phyloP scores from a whole-genome alignment of 2,888 invertebrate genomes.

The Philaethria dido region DNA sequence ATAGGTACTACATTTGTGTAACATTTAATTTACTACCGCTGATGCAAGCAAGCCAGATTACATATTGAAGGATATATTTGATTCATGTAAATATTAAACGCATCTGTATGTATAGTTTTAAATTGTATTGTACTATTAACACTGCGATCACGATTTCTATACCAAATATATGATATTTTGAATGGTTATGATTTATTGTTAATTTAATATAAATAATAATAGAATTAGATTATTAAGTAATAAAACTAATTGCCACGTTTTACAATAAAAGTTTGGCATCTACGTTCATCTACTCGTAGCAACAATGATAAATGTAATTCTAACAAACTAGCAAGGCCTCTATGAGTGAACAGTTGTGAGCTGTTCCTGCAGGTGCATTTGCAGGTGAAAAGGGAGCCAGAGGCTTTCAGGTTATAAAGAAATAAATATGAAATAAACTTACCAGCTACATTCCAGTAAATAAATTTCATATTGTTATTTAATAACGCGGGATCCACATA shows the following conservation, averaged over 20 bases:
- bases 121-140: neutral
- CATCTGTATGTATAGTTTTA: neutral
- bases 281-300: neutral
- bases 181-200: too few relatives aligned
- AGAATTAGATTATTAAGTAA: too few relatives aligned
- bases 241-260: neutral
- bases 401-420: too few relatives aligned
- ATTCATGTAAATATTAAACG: neutral
- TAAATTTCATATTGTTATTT: neutral
- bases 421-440: too few relatives aligned
- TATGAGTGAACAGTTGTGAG: slow-evolving; percentile 51
- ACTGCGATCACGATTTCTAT: neutral
- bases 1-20: slow-evolving; percentile 40
- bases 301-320: neutral
- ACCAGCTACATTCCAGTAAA: neutral
- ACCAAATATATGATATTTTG: too few relatives aligned
- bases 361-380: slow-evolving; percentile 36
- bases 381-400: slow-evolving; percentile 25
- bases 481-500: too few relatives aligned
- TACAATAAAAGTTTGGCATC: neutral
- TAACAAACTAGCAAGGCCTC: slow-evolving; percentile 64
- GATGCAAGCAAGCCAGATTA: slow-evolving; percentile 1
- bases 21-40: slow-evolving; percentile 18
- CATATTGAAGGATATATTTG: slow-evolving; percentile 2
- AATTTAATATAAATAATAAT: too few relatives aligned